A percentile compares a stretch with the other conserved stretches of the same genome.
Evolutionary conservation across 2,797 vertebrate genomes (phyloP).

Genomic region (Chelmon rostratus): DNA sequence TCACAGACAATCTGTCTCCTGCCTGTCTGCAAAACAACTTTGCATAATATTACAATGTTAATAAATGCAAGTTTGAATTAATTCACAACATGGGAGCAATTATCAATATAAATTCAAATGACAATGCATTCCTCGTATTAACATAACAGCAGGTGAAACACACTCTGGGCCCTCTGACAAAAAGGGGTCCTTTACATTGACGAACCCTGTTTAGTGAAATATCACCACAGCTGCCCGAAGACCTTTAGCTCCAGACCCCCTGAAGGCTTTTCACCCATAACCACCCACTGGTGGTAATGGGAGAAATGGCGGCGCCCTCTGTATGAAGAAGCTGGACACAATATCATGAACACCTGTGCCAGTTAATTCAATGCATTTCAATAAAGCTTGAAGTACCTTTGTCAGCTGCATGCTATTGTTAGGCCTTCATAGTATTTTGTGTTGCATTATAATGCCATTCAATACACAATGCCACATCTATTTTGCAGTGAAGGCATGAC

Average conservation of each 20-base stretch:
- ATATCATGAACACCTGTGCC: constrained; percentile 9
- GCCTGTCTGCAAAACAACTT: constrained; percentile 35
- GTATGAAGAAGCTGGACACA: constrained; percentile 31
- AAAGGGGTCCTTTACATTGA: constrained; percentile 40
- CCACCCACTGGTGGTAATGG: constrained; percentile 12
- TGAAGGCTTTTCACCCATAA: constrained; percentile 15
- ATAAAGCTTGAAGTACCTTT: not conserved
- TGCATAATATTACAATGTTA: constrained; percentile 35
- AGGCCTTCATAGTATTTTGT: not conserved
- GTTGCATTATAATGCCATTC: not conserved
- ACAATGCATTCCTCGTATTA: constrained; percentile 52
- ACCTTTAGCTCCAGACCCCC: constrained; percentile 49
- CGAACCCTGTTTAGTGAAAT: constrained; percentile 19
- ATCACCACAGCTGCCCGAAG: constrained; percentile 44
- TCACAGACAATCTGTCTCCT: constrained; percentile 17
- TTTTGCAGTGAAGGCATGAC: not conserved
- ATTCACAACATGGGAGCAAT: constrained; percentile 53
- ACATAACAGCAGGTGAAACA: constrained; percentile 55
- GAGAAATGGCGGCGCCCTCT: constrained; percentile 5
- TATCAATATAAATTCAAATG: constrained; percentile 58
- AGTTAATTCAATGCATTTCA: constrained; percentile 23
- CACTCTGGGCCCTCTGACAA: constrained; percentile 27
- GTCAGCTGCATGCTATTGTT: constrained; percentile 1
- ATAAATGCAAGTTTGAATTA: constrained; percentile 50
- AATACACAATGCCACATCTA: not conserved